Evolutionary conservation across 64 coral and sea anemone species (phyloP), one percentile per base, ranked within the genome.

Genomic region (Montipora foliosa): DNA sequence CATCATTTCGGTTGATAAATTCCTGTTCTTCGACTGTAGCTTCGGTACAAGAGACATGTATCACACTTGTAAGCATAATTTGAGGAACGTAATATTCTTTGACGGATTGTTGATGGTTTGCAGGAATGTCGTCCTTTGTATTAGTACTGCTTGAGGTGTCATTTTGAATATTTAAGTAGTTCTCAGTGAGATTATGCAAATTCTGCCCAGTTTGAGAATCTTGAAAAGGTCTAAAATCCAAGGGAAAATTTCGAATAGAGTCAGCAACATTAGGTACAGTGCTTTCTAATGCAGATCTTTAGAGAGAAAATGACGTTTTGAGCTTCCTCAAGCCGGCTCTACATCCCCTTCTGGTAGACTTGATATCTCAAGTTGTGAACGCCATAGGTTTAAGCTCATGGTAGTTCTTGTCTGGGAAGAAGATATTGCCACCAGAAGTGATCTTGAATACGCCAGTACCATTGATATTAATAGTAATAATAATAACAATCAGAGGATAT

Each of bases 131-230:
- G 59, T 87, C 70, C 21, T 73, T 67, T 87, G 24, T 11, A 17
- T 68, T 67, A 19, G 4, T 49, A 87, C 8, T 67, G 0, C 16
- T 46, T 16, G 59, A 91, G 89, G 78, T 79, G 78, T 81, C 11
- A 79, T 8, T 67, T 22, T 91, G 60, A 69, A 91, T 91, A 91
- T 91, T 91, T 81, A 91, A 91, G 79, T 52, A 59, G 6, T 79
- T 59, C 5, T 47, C 49, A n/a, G 76, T 19, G 19, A 22, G 17
- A 80, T 67, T 91, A 91, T 81, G 76, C 20, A 81, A 91, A 91
- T 91, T 47, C 45, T 16, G 47, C 47, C 20, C 87, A 55, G 52
- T 55, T 55, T 55, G 52, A 55, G 52, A 55, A 55, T 55, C 52
- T 55, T 55, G 52, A 55, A 55, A 55, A 55, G 52, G 4, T 55